Evolutionary conservation across 1,140 invertebrate genomes (phyloP).

Genomic region (Pteromalus puparum): DNA sequence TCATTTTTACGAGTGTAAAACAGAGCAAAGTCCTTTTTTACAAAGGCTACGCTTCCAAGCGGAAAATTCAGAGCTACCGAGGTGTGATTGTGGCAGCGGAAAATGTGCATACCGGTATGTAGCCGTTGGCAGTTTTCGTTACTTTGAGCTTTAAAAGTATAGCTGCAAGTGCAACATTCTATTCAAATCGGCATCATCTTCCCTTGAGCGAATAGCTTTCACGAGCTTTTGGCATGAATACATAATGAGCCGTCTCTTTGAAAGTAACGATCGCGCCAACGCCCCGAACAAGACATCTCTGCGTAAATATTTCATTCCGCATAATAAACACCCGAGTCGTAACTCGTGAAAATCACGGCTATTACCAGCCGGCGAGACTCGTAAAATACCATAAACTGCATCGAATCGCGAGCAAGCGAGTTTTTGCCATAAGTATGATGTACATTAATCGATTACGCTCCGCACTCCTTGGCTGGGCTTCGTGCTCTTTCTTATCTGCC

Average conservation of each 20-base stretch:
- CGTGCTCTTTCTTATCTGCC: constrained; percentile 22
- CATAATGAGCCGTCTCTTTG: not conserved
- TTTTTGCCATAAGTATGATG: constrained; percentile 27
- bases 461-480: not conserved
- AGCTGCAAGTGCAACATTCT: not conserved
- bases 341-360: constrained; percentile 13
- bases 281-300: not conserved
- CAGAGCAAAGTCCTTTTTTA: not conserved
- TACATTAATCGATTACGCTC: not conserved
- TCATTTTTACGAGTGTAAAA: not conserved
- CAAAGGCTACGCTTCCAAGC: no score
- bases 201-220: not conserved
- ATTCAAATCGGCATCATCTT: constrained; percentile 2
- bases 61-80: not conserved
- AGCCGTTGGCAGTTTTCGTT: not conserved
- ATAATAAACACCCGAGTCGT: not conserved
- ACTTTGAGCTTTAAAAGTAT: not conserved
- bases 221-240: not conserved
- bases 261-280: not conserved
- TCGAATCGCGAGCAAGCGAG: constrained; percentile 28
- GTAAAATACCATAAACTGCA: constrained; percentile 27
- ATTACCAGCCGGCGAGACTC: not conserved
- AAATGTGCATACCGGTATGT: not conserved
- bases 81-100: not conserved
- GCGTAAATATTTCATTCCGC: constrained; percentile 22